Base-by-base conservation (phyloP, 2,113 vertebrate species). In the Gallinago paraguaiae region DNA sequence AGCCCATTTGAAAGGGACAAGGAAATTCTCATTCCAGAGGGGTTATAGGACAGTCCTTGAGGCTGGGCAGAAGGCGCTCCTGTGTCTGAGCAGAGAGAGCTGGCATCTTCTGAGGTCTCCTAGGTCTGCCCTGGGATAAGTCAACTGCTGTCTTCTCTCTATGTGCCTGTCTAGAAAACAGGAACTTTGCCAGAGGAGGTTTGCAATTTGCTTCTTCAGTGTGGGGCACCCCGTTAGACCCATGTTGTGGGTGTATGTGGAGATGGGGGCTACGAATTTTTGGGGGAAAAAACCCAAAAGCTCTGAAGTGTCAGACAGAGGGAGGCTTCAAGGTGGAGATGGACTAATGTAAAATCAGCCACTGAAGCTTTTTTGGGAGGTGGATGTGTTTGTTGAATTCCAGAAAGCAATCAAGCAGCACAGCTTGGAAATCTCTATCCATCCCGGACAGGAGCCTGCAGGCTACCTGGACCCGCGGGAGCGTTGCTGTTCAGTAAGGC, bases 151-250 rank as follows among this genome's bases (percentile, higher is more conserved):
- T 46, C 50, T 11, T 13, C 4, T 2, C 46, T 28, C 68, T 20
- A 39, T 50, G 19, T 75, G 39, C 78, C 57, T 1, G 0, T 4
- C 35, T 35, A 13, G 50, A 46, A 68, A 57, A 56, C 0, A 27
- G 83, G 63, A 51, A 24, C 37, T 33, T 15, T 61, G 53, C 48
- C 33, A 37, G 15, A 1, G 8, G 11, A 43, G 37, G 48, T 30
- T 74, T 43, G 67, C 54, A 41, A 56, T 33, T 3, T 14, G 20
- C 12, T 75, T 67, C 71, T 71, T 57, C 50, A 6, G 50, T 5
- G 0, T 6, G 61, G 57, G 37, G 17, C 37, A 33, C 50, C 41
- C 60, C 2, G 0, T 28, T 16, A 7, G 1, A 8, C 35, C 2
- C 5, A 1, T 5, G 1, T 7, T 35, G 25, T 12, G 75, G 91